Base-by-base conservation (phyloP, 2,113 vertebrate species). In the Channa argus region DNA sequence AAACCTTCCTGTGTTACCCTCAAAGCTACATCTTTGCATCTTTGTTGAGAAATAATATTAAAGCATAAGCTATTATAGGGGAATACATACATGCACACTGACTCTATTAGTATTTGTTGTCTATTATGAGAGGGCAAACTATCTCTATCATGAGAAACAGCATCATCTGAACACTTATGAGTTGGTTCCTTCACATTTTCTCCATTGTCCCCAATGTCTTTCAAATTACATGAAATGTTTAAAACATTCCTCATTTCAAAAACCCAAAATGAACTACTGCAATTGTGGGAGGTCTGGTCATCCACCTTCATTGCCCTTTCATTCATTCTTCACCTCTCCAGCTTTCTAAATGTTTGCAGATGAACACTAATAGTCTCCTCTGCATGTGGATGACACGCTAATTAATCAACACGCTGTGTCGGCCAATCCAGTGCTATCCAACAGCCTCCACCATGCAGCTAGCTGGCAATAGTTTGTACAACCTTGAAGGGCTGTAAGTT, bases 341-440 rank as follows among this genome's bases (percentile, higher is more conserved):
- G 81, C 55, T 79, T 68, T 68, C 60, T 88, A 91, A 94, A 89
- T 85, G 86, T 87, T 89, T 90, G 82, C 89, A 92, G 87, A 92
- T 88, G 90, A 90, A 86, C 86, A 53, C 72, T 88, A 91, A 91
- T 89, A 54, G 84, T 84, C 88, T 88, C 73, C 84, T 83, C 82
- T 88, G 82, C 86, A 86, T 87, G 61, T 56, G 44, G 66, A 87
- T 80, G 90, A 92, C 87, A 89, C 53, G 6, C 71, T 79, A 76
- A 93, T 94, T 92, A 89, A 92, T 94, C 89, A 92, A 71, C 67
- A 24, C 75, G 49, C 75, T 79, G 55, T 39, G 61, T 59, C 53
- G 77, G 85, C 86, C 79, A 73, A 67, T 76, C 75, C 58, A 15
- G 60, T 63, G 73, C 71, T 54, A 15, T 75, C 82, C 84, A 82